Conservation (phyloP, 2,113 vertebrate genomes). For the Chaetura pelagica region DNA sequence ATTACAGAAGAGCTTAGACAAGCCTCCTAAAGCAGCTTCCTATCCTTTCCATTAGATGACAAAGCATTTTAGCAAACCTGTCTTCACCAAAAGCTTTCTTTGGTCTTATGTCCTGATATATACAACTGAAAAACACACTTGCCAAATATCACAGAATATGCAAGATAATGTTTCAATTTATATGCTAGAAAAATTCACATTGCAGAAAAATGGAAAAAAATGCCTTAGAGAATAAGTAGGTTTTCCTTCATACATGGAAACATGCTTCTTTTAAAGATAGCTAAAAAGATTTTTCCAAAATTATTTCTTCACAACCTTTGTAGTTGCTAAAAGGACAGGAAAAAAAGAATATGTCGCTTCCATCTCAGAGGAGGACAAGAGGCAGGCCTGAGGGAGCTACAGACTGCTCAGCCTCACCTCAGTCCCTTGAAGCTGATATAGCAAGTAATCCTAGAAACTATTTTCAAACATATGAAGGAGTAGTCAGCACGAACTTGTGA, state of each 20-base stretch:
- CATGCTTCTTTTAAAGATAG: neutral
- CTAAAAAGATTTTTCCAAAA: neutral
- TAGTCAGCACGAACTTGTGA: neutral
- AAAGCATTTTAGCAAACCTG: neutral
- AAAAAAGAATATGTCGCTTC: neutral
- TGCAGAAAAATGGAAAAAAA: neutral
- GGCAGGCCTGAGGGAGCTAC: neutral
- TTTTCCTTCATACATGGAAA: neutral
- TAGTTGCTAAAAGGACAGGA: neutral
- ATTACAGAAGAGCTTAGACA: neutral
- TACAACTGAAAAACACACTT: neutral
- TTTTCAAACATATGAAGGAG: neutral
- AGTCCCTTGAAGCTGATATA: neutral
- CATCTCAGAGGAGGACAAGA: neutral
- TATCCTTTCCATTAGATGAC: neutral
- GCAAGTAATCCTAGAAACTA: neutral
- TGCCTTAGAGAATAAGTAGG: neutral
- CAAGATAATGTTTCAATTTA: neutral
- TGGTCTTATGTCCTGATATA: neutral
- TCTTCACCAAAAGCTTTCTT: neutral
- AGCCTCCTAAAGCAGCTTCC: neutral
- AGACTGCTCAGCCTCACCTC: neutral
- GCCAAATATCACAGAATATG: neutral
- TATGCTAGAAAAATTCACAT: neutral
- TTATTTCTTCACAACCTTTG: neutral